phyloP scores from a whole-genome alignment of 2,797 vertebrate species.

The Antrozous pallidus region DNA sequence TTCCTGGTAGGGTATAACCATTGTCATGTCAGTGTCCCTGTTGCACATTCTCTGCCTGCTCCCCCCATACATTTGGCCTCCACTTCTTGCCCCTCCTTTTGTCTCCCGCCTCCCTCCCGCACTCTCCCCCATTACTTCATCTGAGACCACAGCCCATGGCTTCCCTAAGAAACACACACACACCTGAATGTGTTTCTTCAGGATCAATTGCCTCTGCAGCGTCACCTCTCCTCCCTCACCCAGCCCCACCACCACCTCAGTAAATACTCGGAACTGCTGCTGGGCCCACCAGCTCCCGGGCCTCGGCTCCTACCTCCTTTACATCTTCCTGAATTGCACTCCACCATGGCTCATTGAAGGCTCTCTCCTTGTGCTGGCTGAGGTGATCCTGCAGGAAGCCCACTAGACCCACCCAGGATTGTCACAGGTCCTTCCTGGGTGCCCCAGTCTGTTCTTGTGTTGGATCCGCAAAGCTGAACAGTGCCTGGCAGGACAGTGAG shows the following conservation, averaged over 20 bases:
- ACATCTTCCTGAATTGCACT: not conserved
- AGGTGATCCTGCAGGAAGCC: not conserved
- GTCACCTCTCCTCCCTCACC: not conserved
- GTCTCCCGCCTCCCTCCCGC: no score
- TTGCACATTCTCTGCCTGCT: not conserved
- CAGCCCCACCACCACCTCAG: no score
- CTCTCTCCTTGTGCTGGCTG: not conserved
- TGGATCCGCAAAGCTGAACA: rapidly evolving
- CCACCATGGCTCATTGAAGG: not conserved
- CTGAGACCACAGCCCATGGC: rapidly evolving
- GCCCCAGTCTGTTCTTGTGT: not conserved
- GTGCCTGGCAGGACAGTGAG: not conserved
- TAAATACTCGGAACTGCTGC: not conserved
- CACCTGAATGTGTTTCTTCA: not conserved
- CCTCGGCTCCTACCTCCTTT: rapidly evolving
- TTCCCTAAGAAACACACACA: not conserved
- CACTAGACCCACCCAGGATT: not conserved
- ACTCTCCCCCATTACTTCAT: not conserved
- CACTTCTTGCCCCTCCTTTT: not conserved
- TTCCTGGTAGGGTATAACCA: not conserved
- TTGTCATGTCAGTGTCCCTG: not conserved
- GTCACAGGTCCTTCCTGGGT: not conserved
- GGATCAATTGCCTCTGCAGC: not conserved
- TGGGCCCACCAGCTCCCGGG: rapidly evolving
- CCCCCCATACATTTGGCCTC: not conserved